These are phyloP conservation scores for Pseudomyrmex cubaensis DNA, from an alignment of 1,140 invertebrate species.

Conservation along the genomic window DNA sequence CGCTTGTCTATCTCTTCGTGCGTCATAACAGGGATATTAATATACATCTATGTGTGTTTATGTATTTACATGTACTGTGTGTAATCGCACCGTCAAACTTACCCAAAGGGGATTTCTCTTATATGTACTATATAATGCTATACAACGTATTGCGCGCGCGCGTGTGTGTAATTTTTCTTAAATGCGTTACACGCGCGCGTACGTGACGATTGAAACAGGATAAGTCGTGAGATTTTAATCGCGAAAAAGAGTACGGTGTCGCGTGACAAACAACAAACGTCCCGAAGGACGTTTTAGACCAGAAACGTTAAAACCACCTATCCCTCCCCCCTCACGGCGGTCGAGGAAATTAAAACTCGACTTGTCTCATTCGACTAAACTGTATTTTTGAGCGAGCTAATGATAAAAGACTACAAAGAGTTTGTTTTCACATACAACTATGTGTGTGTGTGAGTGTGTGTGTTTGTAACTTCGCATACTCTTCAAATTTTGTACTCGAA, in stretches of 20 bases:
- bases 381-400: too few species aligned
- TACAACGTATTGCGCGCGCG: conserved; percentile 11
- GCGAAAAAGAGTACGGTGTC: not conserved
- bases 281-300: too few species aligned
- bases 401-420: too few species aligned
- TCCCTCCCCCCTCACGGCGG: too few species aligned
- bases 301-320: too few species aligned
- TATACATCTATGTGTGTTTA: conserved; percentile 10
- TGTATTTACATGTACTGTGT: not conserved
- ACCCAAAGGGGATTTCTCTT: not conserved
- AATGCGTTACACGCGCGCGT: conserved; percentile 9
- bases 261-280: not conserved
- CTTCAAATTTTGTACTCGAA: conserved; percentile 71
- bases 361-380: too few species aligned
- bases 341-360: too few species aligned
- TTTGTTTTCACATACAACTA: too few species aligned
- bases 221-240: not conserved
- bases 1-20: not conserved
- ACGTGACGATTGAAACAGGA: conserved; percentile 3
- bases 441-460: too few species aligned
- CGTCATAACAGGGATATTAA: conserved; percentile 25
- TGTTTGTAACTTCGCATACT: too few species aligned
- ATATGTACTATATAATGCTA: conserved; percentile 24
- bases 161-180: conserved; percentile 8
- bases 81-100: conserved; percentile 30